A percentile compares a stretch with the other conserved stretches of the same genome.
Evolutionary conservation across 1,140 invertebrate species (phyloP).

Genomic region (Formica exsecta): DNA sequence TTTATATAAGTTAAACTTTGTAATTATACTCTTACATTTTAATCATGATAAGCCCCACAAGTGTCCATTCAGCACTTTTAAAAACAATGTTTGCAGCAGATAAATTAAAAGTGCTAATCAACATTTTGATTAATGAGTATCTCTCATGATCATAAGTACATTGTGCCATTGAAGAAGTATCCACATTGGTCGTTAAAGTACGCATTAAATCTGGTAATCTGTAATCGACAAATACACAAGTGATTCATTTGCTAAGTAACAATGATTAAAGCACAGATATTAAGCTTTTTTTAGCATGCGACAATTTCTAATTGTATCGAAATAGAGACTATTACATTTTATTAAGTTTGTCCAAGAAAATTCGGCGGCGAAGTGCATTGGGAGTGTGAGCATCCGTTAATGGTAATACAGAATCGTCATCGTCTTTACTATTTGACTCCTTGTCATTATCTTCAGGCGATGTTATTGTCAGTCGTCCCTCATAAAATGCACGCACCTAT

Average conservation of each 20-base stretch:
- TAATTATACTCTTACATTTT: constrained; percentile 83
- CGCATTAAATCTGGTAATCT: constrained; percentile 84
- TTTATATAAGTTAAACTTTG: constrained; percentile 27
- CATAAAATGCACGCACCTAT: constrained; percentile 83
- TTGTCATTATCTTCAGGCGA: constrained; percentile 46
- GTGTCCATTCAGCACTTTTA: constrained; percentile 85
- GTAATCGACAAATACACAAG: constrained; percentile 1
- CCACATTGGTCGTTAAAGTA: constrained; percentile 75
- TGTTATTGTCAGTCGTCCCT: constrained; percentile 79
- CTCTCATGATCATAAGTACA: constrained; percentile 73
- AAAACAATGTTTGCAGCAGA: constrained; percentile 85
- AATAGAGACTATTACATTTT: constrained; percentile 78
- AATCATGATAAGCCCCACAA: constrained; percentile 84
- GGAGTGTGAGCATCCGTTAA: constrained; percentile 83
- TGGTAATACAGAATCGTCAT: constrained; percentile 79
- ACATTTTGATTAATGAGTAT: constrained; percentile 76
- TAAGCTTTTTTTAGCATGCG: not conserved
- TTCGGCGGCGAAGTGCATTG: constrained; percentile 82
- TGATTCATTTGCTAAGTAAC: constrained; percentile 11
- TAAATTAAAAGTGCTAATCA: constrained; percentile 85
- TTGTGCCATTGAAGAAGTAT: constrained; percentile 43
- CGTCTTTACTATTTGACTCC: constrained; percentile 51
- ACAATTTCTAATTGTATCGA: constrained; percentile 2
- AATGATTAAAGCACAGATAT: not conserved
- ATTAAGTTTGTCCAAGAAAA: constrained; percentile 85